These are phyloP conservation scores for Chloropsis cyanopogon DNA, from an alignment of 2,113 vertebrate species.

Conservation along the genomic window DNA sequence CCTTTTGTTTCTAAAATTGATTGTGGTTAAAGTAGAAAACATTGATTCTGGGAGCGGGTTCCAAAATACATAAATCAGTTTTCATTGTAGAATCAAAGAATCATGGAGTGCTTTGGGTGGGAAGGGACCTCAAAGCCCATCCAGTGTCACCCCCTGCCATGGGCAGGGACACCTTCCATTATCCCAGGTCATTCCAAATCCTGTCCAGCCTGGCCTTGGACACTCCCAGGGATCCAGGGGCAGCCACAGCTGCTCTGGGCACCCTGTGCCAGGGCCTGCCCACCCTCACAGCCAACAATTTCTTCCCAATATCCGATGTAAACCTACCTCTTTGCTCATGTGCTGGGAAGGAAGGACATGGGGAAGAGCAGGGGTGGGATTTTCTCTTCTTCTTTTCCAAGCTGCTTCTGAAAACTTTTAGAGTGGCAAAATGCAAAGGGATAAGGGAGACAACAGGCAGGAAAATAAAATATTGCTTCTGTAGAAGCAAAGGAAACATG, in stretches of 20 bases:
- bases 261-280: not conserved
- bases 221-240: not conserved
- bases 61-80: not conserved
- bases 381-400: not conserved
- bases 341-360: not conserved
- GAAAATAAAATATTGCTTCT: not conserved
- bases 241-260: not conserved
- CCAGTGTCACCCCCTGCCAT: not conserved
- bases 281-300: accelerated
- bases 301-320: not conserved
- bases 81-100: not conserved
- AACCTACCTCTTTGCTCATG: not conserved
- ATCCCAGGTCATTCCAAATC: not conserved
- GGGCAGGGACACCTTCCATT: not conserved
- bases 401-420: not conserved
- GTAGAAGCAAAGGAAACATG: not conserved
- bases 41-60: not conserved
- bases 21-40: not conserved
- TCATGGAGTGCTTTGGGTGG: not conserved
- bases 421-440: not conserved
- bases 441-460: not conserved
- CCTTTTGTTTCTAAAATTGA: not conserved
- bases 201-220: accelerated
- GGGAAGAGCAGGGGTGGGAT: not conserved
- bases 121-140: not conserved